Evolutionary conservation across 1,140 invertebrate genomes (phyloP).

Genomic region (Trichonephila inaurata): DNA sequence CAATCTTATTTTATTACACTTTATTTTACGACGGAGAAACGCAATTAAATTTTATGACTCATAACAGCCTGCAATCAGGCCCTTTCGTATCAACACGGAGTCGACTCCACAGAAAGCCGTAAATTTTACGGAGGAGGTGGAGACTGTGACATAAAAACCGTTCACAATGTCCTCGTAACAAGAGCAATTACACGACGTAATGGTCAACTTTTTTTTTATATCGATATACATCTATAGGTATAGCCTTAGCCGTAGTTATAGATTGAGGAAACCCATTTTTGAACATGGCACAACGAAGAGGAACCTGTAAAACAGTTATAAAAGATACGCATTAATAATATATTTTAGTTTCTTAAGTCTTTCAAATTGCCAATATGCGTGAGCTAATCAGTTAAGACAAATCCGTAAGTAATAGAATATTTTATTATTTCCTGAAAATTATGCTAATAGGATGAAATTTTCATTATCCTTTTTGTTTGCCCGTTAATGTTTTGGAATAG

Average conservation of each 20-base stretch:
- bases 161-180: constrained; percentile 73
- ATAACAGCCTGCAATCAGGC: constrained; percentile 72
- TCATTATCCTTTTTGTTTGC: no score
- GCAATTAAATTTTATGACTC: constrained; percentile 75
- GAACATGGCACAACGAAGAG: no score
- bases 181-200: constrained; percentile 69
- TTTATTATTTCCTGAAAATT: no score
- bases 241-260: neutral
- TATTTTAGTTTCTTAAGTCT: no score
- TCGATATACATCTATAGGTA: constrained; percentile 27
- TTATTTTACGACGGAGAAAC: constrained; percentile 71
- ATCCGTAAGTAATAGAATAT: no score
- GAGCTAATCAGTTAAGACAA: no score
- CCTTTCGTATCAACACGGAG: constrained; percentile 63
- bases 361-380: no score
- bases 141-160: constrained; percentile 69
- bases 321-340: no score
- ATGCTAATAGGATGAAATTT: no score
- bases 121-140: constrained; percentile 69
- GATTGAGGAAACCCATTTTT: no score
- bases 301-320: no score
- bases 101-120: constrained; percentile 61
- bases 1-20: constrained; percentile 73
- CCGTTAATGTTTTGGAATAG: no score
- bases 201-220: constrained; percentile 61